phyloP scores from a whole-genome alignment of 2,113 vertebrate species.

The Fulmarus glacialis region DNA sequence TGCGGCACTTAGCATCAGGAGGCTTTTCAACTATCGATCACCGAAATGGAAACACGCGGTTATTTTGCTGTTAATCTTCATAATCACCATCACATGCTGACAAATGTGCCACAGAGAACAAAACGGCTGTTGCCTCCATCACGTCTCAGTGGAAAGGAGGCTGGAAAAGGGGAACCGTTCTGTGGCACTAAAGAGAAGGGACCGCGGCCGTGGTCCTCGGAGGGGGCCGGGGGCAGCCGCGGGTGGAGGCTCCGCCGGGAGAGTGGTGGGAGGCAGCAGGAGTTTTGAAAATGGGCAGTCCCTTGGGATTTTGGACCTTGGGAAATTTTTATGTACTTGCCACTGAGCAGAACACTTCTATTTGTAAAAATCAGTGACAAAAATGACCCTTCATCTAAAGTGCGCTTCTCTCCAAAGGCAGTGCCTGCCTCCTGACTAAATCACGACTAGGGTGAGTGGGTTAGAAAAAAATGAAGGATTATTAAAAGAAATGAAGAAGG shows the following conservation, averaged over 20 bases:
- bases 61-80: not conserved
- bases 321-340: not conserved
- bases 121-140: not conserved
- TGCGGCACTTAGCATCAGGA: not conserved
- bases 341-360: not conserved
- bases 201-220: fast-evolving
- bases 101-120: not conserved
- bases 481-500: not conserved
- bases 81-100: not conserved
- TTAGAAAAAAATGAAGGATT: not conserved
- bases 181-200: not conserved
- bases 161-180: not conserved
- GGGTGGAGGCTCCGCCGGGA: not conserved
- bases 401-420: fast-evolving
- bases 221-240: fast-evolving
- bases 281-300: not conserved
- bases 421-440: not conserved
- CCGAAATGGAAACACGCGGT: fast-evolving
- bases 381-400: not conserved
- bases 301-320: not conserved
- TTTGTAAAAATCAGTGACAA: not conserved
- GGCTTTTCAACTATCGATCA: not conserved
- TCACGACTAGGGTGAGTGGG: fast-evolving
- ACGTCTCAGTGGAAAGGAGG: not conserved
- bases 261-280: fast-evolving